A percentile compares a stretch with the other conserved stretches of the same genome.
These are phyloP conservation scores for Dryococelus australis DNA, from an alignment of 2,888 invertebrate genomes.

Conservation along the genomic window DNA sequence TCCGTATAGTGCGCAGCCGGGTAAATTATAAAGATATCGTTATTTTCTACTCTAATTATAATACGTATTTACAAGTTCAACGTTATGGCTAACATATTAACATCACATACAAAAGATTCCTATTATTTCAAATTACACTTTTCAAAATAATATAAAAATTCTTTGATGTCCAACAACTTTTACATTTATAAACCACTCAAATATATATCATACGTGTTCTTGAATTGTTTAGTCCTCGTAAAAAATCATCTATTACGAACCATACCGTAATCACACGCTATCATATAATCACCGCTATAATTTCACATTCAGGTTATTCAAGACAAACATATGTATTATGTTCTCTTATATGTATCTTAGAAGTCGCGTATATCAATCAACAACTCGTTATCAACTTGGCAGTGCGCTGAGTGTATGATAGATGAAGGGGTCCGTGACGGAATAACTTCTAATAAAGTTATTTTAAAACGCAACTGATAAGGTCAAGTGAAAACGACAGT, in stretches of 20 bases:
- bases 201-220: not conserved
- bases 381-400: too few relatives aligned
- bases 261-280: not conserved
- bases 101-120: constrained; percentile 1
- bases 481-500: too few relatives aligned
- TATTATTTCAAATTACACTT: not conserved
- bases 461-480: too few relatives aligned
- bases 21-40: not conserved
- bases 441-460: too few relatives aligned
- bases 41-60: not conserved
- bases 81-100: constrained; percentile 16
- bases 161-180: not conserved
- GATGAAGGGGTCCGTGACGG: too few relatives aligned
- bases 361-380: too few relatives aligned
- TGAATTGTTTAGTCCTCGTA: not conserved
- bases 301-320: not conserved
- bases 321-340: too few relatives aligned
- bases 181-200: not conserved
- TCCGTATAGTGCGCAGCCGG: not conserved
- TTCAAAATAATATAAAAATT: not conserved
- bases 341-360: too few relatives aligned
- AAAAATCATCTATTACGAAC: not conserved
- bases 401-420: too few relatives aligned
- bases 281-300: not conserved
- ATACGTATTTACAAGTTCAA: not conserved